Evolutionary conservation across 2,113 vertebrate species (phyloP), one percentile per base, ranked within the genome.

Genomic region (Callaeas wilsoni): DNA sequence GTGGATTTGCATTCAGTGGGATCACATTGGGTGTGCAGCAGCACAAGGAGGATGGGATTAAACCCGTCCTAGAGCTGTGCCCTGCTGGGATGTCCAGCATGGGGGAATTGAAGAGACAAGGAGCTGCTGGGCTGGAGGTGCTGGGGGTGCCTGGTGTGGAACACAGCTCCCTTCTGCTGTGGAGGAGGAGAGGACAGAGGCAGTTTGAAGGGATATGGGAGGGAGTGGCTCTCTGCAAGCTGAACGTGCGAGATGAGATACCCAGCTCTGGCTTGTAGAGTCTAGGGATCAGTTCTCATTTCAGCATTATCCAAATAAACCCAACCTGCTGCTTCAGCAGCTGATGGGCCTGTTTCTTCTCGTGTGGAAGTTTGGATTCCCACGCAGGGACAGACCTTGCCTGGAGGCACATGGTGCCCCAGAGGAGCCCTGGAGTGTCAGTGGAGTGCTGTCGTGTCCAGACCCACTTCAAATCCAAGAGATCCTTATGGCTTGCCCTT

Each of bases 201-300:
- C 0, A 0, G 20, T 47, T 55, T 11, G 65, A 25, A 39, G 44
- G 82, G 42, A 1, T 65, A 8, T 73, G 16, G 19, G 6, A 69
- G 71, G 91, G 87, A 89, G 77, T 21, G 84, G 77, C 84, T 91
- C 22, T 81, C 46, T 74, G 52, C 68, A 25, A 47, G 73, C 55
- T 74, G 76, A 56, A 4, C 0, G 0, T 59, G 46, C 18, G 19
- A 67, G 73, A 60, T 81, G 55, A 82, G 89, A 64, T 82, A 33
- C 21, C 22, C 42, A 71, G 60, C 47, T 70, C 42, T n/a, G 46
- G 16, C 64, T 52, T 56, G 46, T 5, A 13, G 49, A 53, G 41
- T 19, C 53, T 12, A 2, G 10, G 80, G 78, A 65, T 77, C 55
- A 12, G 4, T 60, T 90, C 49, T 64, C 56, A 6, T 75, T 79